Conservation (phyloP, 2,888 invertebrate genomes). For the Pegoplata infirma region DNA sequence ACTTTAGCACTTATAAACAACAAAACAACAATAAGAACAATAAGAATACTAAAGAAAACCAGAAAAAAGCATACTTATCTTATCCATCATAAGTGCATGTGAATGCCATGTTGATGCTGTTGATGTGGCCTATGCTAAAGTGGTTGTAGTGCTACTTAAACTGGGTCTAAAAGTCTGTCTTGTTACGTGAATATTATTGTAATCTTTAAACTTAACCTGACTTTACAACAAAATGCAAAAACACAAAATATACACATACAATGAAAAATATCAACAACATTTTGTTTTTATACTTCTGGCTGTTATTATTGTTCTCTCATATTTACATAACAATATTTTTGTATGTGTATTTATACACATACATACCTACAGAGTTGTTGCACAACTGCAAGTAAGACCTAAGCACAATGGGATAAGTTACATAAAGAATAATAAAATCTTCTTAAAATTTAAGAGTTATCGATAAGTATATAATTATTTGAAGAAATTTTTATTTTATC, state of each 20-base stretch:
- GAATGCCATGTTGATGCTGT: slow-evolving; percentile 7
- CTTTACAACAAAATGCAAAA: not conserved
- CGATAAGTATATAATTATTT: too few species aligned
- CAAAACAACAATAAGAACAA: not conserved
- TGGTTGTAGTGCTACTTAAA: slow-evolving; percentile 43
- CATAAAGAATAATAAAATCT: too few species aligned
- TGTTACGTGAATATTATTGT: not conserved
- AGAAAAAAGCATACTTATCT: not conserved
- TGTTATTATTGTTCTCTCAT: not conserved
- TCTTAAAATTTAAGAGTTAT: too few species aligned
- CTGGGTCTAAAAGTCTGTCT: slow-evolving; percentile 12
- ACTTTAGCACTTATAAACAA: not conserved
- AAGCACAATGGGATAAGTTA: too few species aligned
- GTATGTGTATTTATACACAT: too few species aligned
- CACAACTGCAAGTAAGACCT: not conserved
- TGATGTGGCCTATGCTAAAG: slow-evolving; percentile 53
- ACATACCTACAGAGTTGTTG: not conserved
- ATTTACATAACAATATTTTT: not conserved
- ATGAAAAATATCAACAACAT: not conserved
- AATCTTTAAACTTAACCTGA: slow-evolving; percentile 23
- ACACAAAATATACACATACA: not conserved
- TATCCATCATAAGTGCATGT: not conserved
- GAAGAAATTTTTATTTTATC: too few species aligned
- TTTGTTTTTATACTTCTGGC: too few species aligned
- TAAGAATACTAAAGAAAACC: not conserved